These are phyloP conservation scores for Sciurus vulgaris DNA, from an alignment of 2,797 vertebrate species.

Conservation along the genomic window DNA sequence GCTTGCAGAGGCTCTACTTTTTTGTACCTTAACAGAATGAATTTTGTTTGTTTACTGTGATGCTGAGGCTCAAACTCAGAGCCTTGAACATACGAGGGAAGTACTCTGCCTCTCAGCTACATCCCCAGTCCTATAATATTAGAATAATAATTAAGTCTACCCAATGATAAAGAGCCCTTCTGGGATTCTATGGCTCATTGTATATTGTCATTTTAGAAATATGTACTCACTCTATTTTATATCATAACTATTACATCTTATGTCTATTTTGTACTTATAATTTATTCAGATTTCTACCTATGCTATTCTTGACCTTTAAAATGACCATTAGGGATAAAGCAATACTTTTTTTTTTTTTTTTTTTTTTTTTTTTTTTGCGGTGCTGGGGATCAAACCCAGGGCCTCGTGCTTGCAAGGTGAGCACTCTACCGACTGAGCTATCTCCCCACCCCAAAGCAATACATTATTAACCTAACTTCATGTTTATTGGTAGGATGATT, in stretches of 20 bases:
- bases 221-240: conserved; percentile 23
- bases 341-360: too few relatives aligned
- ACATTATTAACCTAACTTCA: conserved; percentile 9
- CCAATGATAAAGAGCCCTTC: not conserved
- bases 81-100: too few relatives aligned
- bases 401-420: too few relatives aligned
- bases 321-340: not conserved
- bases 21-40: not conserved
- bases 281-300: conserved; percentile 26
- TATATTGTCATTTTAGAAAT: conserved; percentile 11
- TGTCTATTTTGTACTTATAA: conserved; percentile 25
- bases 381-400: too few relatives aligned
- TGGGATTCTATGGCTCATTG: not conserved
- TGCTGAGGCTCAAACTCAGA: too few relatives aligned
- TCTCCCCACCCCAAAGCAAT: too few relatives aligned
- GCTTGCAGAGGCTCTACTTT: not conserved
- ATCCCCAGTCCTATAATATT: too few relatives aligned
- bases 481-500: conserved; percentile 52
- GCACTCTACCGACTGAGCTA: too few relatives aligned
- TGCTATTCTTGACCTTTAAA: conserved; percentile 11
- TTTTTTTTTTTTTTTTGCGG: too few relatives aligned
- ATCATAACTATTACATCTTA: not conserved
- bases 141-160: conserved; percentile 10
- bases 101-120: too few relatives aligned
- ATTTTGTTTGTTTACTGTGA: not conserved